Conservation (phyloP, 2,888 invertebrate genomes). For the Lasioglossum leucozonium region DNA sequence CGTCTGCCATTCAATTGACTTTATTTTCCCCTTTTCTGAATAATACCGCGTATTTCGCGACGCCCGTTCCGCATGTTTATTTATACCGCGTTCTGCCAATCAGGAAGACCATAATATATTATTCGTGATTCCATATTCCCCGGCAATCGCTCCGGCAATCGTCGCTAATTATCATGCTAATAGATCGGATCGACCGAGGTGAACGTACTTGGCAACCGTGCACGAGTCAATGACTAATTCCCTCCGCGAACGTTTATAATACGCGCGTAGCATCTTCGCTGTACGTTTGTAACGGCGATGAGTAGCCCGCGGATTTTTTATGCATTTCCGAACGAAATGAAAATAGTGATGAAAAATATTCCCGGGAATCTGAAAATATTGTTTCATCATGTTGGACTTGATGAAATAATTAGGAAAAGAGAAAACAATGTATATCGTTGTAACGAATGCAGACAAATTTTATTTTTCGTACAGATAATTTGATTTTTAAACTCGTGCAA, state of each 20-base stretch:
- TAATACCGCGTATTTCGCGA: background rate
- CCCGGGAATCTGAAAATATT: no score
- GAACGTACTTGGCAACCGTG: slow-evolving; percentile 18
- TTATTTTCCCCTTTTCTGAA: slow-evolving; percentile 25
- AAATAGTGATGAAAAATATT: no score
- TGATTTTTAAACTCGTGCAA: background rate
- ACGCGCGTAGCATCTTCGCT: background rate
- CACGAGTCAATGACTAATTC: background rate
- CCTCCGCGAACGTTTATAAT: background rate
- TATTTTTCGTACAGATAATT: no score
- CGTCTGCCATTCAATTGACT: background rate
- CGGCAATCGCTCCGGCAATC: background rate
- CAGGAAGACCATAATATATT: slow-evolving; percentile 27
- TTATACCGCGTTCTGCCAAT: slow-evolving; percentile 24
- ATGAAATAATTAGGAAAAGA: no score
- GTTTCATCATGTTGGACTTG: no score
- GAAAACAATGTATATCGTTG: no score
- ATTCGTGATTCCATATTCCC: slow-evolving; percentile 16
- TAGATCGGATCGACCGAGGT: slow-evolving; percentile 33
- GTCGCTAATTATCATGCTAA: slow-evolving; percentile 52
- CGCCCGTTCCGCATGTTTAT: slow-evolving; percentile 40
- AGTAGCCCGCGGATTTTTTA: background rate
- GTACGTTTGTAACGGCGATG: background rate
- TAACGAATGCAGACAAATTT: no score
- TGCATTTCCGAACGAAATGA: no score